A percentile compares a stretch with the other conserved stretches of the same genome.
Conservation (phyloP, 1,140 invertebrate species). For the Zophobas atratus region DNA sequence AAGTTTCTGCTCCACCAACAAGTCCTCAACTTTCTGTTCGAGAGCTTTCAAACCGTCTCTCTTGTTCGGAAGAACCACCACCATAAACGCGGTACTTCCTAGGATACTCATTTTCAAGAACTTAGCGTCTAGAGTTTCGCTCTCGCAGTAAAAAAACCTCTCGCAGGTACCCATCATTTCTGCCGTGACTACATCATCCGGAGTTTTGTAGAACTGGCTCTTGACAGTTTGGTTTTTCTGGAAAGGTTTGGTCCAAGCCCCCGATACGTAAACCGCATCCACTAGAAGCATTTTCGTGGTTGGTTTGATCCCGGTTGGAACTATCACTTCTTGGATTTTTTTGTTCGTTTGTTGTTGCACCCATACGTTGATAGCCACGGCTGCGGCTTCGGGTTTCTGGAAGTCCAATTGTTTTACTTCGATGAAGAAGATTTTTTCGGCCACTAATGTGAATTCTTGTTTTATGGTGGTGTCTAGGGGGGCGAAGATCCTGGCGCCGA, state of each 20-base stretch:
- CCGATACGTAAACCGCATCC: constrained; percentile 89
- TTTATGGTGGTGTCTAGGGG: no score
- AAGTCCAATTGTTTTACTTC: no score
- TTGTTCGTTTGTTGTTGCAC: no score
- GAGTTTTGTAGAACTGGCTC: constrained; percentile 68
- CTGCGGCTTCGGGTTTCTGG: no score
- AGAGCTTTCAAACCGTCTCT: constrained; percentile 69
- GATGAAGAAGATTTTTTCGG: no score
- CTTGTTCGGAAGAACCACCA: constrained; percentile 78
- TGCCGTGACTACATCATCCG: constrained; percentile 68
- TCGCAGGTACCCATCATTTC: constrained; percentile 75
- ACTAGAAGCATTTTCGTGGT: constrained; percentile 71
- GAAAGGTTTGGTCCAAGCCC: constrained; percentile 74
- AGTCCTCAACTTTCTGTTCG: constrained; percentile 58
- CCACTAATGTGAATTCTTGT: no score
- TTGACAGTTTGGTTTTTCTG: constrained; percentile 66
- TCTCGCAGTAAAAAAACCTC: constrained; percentile 71
- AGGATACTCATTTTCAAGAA: constrained; percentile 74
- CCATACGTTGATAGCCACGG: no score
- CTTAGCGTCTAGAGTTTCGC: constrained; percentile 69
- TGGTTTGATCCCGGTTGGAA: background rate
- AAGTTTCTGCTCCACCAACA: constrained; percentile 53
- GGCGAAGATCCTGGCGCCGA: no score
- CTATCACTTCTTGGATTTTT: no score
- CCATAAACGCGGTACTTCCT: constrained; percentile 74